Evolutionary conservation across 2,113 vertebrate species (phyloP).

Genomic region (Burhinus bistriatus): DNA sequence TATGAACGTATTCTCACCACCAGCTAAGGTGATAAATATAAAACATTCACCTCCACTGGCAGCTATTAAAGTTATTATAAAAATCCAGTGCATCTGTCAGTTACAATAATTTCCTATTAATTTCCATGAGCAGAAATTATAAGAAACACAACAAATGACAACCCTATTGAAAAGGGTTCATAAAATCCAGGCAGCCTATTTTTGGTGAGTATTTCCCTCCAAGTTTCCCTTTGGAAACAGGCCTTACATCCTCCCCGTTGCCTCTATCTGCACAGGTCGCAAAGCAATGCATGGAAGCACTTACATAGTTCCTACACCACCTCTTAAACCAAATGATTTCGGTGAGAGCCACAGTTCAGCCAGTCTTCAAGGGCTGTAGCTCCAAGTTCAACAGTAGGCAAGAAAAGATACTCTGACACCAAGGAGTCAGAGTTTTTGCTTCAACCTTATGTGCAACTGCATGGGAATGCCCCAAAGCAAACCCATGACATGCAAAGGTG

Average conservation of each 20-base stretch:
- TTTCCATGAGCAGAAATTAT: not conserved
- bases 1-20: accelerated
- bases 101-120: not conserved
- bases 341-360: not conserved
- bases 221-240: not conserved
- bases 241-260: not conserved
- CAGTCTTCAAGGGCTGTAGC: not conserved
- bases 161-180: not conserved
- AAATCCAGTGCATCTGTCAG: not conserved
- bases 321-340: accelerated
- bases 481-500: not conserved
- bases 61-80: not conserved
- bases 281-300: not conserved
- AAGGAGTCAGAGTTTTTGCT: not conserved
- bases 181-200: not conserved
- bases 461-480: not conserved
- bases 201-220: not conserved
- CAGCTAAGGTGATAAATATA: not conserved
- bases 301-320: accelerated
- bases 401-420: not conserved
- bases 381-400: not conserved
- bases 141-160: not conserved
- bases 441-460: not conserved
- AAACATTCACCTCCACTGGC: not conserved
- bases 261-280: not conserved